phyloP scores from a whole-genome alignment of 37 sponge, comb jelly and placozoan species.

The Aplysina aerophoba region DNA sequence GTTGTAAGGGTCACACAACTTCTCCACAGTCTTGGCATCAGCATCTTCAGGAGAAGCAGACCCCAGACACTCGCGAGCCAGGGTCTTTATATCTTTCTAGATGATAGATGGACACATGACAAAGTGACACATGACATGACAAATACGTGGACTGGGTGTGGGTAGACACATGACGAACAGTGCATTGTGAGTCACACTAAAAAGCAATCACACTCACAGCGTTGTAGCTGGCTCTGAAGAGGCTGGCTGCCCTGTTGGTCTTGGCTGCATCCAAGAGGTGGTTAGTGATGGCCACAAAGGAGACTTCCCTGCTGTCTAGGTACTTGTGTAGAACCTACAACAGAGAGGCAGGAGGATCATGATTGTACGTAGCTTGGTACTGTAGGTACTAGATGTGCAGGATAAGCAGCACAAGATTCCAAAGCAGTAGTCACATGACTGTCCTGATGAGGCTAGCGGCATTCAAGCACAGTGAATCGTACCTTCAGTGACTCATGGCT shows the following conservation, averaged over 20 bases:
- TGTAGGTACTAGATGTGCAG: too few species aligned
- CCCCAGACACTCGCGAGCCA: constrained; percentile 47
- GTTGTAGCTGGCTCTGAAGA: constrained; percentile 31
- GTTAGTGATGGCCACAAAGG: constrained; percentile 53
- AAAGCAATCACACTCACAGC: not conserved
- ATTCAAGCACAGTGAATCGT: too few species aligned
- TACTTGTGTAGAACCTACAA: constrained; percentile 36
- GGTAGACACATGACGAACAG: not conserved
- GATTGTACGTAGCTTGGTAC: too few species aligned
- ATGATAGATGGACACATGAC: not conserved
- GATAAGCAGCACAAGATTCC: too few species aligned
- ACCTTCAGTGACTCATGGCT: constrained; percentile 79
- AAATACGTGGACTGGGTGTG: too few species aligned
- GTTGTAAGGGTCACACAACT: constrained; percentile 18
- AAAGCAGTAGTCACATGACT: not conserved
- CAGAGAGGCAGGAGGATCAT: not conserved
- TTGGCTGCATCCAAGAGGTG: constrained; percentile 47
- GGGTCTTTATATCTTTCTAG: constrained; percentile 38
- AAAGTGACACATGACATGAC: not conserved
- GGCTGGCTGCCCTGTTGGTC: constrained; percentile 39
- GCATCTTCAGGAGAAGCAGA: not conserved
- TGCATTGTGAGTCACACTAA: not conserved
- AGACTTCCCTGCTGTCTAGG: constrained; percentile 21
- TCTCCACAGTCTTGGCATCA: not conserved
- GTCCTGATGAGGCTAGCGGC: constrained; percentile 13